Conservation (phyloP, 1,140 invertebrate genomes). For the Anoplophora glabripennis region DNA sequence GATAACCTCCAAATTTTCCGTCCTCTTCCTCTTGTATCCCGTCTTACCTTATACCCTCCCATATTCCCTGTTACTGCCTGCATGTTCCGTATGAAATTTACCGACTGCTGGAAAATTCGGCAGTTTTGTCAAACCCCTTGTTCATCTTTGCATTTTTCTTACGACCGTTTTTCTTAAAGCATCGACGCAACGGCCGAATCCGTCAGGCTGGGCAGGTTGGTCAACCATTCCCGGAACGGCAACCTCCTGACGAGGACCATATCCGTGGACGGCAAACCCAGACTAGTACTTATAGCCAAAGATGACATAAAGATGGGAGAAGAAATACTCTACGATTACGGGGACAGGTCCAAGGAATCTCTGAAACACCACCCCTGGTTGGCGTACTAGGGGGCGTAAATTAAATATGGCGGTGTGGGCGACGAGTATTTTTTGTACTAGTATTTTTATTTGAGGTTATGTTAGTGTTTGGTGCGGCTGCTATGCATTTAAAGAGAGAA, state of each 20-base stretch:
- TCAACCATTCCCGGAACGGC: slow-evolving; percentile 93
- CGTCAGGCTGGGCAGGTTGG: slow-evolving; percentile 82
- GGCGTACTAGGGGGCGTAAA: slow-evolving; percentile 64
- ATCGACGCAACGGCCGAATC: slow-evolving; percentile 95
- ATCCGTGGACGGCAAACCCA: slow-evolving; percentile 71
- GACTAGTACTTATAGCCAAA: slow-evolving; percentile 86
- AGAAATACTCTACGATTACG: slow-evolving; percentile 97
- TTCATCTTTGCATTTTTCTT: too few species aligned
- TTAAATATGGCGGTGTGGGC: too few species aligned
- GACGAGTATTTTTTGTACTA: too few species aligned
- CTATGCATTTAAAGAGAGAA: too few species aligned
- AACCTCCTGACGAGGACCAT: slow-evolving; percentile 89
- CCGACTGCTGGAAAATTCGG: not conserved
- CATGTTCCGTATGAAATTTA: not conserved
- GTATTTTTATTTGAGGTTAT: too few species aligned
- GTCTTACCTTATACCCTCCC: not conserved
- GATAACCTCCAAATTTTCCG: not conserved
- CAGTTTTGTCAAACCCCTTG: too few species aligned
- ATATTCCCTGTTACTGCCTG: not conserved
- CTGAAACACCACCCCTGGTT: slow-evolving; percentile 94
- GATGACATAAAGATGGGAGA: slow-evolving; percentile 82
- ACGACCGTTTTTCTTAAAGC: slow-evolving; percentile 46
- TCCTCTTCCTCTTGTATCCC: not conserved
- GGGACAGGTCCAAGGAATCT: slow-evolving; percentile 87
- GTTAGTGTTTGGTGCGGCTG: too few species aligned